These are phyloP conservation scores for Ornithorhynchus anatinus DNA, from an alignment of 2,113 vertebrate species.

Conservation along the genomic window DNA sequence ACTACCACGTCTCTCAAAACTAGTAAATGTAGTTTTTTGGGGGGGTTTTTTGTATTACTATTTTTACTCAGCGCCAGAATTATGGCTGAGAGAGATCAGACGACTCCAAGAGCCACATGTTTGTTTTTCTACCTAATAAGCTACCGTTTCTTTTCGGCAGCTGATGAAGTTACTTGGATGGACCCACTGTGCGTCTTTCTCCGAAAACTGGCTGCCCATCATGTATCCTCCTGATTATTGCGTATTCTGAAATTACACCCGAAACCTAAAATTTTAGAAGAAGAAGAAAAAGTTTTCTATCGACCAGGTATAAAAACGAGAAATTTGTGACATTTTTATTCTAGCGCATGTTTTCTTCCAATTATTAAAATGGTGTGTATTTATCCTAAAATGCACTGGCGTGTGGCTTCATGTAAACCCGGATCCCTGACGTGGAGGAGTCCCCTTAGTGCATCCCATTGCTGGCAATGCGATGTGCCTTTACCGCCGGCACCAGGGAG, in stretches of 20 bases:
- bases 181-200: constrained; percentile 89
- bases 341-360: constrained; percentile 76
- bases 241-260: constrained; percentile 80
- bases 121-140: background rate
- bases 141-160: constrained; percentile 62
- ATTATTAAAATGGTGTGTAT: constrained; percentile 74
- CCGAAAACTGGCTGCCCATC: constrained; percentile 95
- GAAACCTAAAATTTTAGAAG: constrained; percentile 48
- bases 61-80: background rate
- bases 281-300: constrained; percentile 63
- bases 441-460: constrained; percentile 60
- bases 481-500: constrained; percentile 53
- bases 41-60: too few species aligned
- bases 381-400: constrained; percentile 70
- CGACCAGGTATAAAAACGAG: constrained; percentile 57
- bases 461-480: constrained; percentile 61
- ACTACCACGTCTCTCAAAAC: background rate
- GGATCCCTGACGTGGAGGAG: constrained; percentile 49
- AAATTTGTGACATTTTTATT: constrained; percentile 69
- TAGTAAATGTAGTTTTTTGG: too few species aligned
- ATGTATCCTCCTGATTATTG: constrained; percentile 94
- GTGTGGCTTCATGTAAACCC: constrained; percentile 69
- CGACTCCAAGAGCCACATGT: background rate
- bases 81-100: background rate
- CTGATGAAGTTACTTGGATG: constrained; percentile 93